phyloP scores from a whole-genome alignment of 2,888 invertebrate genomes.

The Argyresthia goedartella region DNA sequence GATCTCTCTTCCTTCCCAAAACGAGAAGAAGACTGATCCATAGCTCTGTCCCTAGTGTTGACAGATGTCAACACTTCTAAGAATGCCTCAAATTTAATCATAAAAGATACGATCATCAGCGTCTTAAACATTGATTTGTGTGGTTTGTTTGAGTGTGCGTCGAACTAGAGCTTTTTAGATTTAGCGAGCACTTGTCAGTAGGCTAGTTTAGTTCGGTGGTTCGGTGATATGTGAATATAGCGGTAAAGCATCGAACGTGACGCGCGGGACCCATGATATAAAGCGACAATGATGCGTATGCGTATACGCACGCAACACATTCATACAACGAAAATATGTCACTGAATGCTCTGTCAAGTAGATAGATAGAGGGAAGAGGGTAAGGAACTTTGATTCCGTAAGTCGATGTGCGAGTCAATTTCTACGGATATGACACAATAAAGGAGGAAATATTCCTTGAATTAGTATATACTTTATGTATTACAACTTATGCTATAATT shows the following conservation, averaged over 20 bases:
- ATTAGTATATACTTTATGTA: not conserved
- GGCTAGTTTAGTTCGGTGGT: slow-evolving; percentile 7
- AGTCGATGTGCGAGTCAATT: not conserved
- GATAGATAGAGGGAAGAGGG: not conserved
- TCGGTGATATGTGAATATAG: slow-evolving; percentile 26
- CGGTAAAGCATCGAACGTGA: not conserved
- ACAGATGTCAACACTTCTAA: too few species aligned
- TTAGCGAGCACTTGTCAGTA: not conserved
- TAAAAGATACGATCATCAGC: too few species aligned
- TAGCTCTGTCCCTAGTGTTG: too few species aligned
- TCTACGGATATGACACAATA: not conserved
- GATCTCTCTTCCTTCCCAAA: too few species aligned
- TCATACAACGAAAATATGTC: slow-evolving; percentile 7
- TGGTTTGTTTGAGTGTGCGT: too few species aligned
- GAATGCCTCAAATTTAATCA: too few species aligned
- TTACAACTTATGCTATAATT: not conserved
- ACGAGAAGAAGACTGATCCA: too few species aligned
- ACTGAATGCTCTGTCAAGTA: not conserved
- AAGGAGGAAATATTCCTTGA: not conserved
- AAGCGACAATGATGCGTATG: not conserved
- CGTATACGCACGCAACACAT: not conserved
- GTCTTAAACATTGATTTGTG: too few species aligned
- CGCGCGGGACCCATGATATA: not conserved
- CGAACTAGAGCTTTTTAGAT: too few species aligned
- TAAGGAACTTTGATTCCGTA: not conserved